Evolutionary conservation across 1,140 invertebrate species (phyloP).

Genomic region (Catajapyx aquilonaris): DNA sequence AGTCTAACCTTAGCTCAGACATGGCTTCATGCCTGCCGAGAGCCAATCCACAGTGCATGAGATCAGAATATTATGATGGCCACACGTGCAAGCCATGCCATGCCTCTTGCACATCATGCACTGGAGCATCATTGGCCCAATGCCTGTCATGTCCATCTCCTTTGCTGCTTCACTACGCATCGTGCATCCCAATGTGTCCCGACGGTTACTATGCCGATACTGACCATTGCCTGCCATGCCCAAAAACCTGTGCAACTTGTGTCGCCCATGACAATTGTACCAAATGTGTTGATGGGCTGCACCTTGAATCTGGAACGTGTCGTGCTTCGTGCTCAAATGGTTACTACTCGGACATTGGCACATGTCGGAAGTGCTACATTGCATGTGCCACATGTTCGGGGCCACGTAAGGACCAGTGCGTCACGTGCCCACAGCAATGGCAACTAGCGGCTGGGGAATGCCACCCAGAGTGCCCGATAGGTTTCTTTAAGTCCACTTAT

Average conservation of each 20-base stretch:
- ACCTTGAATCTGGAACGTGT: constrained; percentile 57
- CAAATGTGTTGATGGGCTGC: constrained; percentile 41
- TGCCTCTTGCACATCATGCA: constrained; percentile 45
- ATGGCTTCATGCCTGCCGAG: constrained; percentile 43
- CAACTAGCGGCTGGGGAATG: constrained; percentile 58
- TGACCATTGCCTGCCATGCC: constrained; percentile 46
- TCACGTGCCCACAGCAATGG: constrained; percentile 52
- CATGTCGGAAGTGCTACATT: constrained; percentile 57
- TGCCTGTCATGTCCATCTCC: constrained; percentile 44
- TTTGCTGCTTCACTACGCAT: constrained; percentile 36
- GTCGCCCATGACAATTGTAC: constrained; percentile 54
- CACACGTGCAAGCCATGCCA: constrained; percentile 44
- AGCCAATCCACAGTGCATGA: constrained; percentile 38
- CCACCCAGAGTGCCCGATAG: constrained; percentile 58
- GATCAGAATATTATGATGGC: constrained; percentile 41
- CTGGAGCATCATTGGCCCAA: constrained; percentile 36
- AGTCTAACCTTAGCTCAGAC: constrained; percentile 28
- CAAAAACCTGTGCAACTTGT: constrained; percentile 54
- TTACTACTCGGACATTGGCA: constrained; percentile 61
- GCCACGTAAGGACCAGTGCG: constrained; percentile 60
- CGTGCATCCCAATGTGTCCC: constrained; percentile 48
- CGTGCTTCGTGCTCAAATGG: constrained; percentile 44
- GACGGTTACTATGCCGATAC: constrained; percentile 38
- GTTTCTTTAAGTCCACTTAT: constrained; percentile 52
- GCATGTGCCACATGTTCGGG: constrained; percentile 62